These are phyloP conservation scores for Petrophora chlorosata DNA, from an alignment of 2,888 invertebrate species.

Conservation along the genomic window DNA sequence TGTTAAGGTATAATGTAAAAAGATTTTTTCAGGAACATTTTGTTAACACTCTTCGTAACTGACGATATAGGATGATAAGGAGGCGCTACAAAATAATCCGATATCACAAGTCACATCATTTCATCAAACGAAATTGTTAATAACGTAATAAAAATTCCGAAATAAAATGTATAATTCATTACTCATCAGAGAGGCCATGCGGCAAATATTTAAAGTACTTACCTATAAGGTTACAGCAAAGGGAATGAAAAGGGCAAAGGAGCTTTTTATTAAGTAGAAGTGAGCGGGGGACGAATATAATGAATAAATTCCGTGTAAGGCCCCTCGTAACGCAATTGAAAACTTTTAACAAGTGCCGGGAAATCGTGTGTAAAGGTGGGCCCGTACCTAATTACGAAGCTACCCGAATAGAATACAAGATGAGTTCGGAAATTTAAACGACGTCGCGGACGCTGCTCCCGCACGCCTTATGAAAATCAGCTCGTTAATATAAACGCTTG, in stretches of 20 bases:
- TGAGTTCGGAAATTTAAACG: conserved; percentile 76
- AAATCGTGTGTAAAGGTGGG: conserved; percentile 83
- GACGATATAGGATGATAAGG: too few species aligned
- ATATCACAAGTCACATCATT: conserved; percentile 42
- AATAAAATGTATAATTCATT: conserved; percentile 75
- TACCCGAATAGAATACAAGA: conserved; percentile 71
- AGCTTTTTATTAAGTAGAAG: conserved; percentile 75
- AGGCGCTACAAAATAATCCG: conserved; percentile 31
- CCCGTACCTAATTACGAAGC: conserved; percentile 72
- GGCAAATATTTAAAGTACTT: conserved; percentile 80
- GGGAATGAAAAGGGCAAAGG: conserved; percentile 73
- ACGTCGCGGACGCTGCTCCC: conserved; percentile 36
- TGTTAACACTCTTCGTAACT: too few species aligned
- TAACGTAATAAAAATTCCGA: conserved; percentile 63
- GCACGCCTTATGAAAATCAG: conserved; percentile 63
- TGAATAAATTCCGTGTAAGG: conserved; percentile 82
- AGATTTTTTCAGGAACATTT: too few species aligned
- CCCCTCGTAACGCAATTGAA: conserved; percentile 81
- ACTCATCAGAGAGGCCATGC: conserved; percentile 72
- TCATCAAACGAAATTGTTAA: conserved; percentile 47
- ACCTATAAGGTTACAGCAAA: conserved; percentile 65
- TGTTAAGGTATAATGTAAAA: too few species aligned
- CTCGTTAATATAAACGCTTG: conserved; percentile 63
- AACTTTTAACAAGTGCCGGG: conserved; percentile 83
- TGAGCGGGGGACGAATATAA: conserved; percentile 71